Percentiles rank a stretch among this genome's conserved stretches.
Evolutionary conservation across 2,797 vertebrate genomes (phyloP).

Genomic region (Rhinoraja longicauda): DNA sequence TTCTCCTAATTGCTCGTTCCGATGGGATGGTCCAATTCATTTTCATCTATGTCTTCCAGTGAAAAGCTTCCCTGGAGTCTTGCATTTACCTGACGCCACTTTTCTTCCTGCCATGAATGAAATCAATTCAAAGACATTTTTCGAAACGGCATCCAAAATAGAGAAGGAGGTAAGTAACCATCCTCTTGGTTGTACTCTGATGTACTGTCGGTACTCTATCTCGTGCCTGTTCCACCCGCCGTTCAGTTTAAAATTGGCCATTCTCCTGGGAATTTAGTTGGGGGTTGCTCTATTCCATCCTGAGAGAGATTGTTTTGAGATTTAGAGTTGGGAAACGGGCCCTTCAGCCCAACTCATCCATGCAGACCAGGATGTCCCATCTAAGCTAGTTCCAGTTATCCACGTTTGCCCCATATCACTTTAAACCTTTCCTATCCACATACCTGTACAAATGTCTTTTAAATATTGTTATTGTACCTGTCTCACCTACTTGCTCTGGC

Average conservation of each 20-base stretch:
- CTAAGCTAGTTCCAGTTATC: too few relatives aligned
- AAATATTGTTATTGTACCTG: too few relatives aligned
- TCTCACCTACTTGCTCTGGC: too few relatives aligned
- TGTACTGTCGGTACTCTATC: background rate
- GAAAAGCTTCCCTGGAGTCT: slow-evolving; percentile 7
- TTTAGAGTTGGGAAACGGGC: too few relatives aligned
- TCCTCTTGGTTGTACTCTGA: background rate
- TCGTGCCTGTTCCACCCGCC: background rate
- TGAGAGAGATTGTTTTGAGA: background rate
- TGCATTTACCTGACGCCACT: background rate
- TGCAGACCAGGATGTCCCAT: too few relatives aligned
- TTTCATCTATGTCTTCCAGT: background rate
- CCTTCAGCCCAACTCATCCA: too few relatives aligned
- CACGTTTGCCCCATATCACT: too few relatives aligned
- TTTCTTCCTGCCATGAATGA: background rate
- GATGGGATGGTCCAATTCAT: background rate
- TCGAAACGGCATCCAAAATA: background rate
- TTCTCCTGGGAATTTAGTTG: background rate
- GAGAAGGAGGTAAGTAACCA: background rate
- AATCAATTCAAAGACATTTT: background rate
- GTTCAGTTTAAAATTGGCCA: background rate
- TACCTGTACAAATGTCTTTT: too few relatives aligned
- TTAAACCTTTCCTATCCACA: too few relatives aligned
- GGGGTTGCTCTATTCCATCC: background rate
- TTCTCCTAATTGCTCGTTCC: background rate